phyloP scores from a whole-genome alignment of 2,113 vertebrate species.

The Clarias batrachus region DNA sequence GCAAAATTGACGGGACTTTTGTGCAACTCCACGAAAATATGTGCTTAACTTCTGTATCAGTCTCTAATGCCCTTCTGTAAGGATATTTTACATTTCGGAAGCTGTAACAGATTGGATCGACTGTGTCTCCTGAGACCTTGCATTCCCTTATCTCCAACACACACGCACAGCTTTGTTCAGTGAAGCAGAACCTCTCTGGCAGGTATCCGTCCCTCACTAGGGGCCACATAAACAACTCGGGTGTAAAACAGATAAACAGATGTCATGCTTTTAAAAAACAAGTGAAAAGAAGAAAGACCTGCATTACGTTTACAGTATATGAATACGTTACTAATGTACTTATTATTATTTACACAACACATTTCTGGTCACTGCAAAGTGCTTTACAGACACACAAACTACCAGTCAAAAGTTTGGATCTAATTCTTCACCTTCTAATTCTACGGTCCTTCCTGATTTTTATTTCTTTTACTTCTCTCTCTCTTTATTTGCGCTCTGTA shows the following conservation, averaged over 20 bases:
- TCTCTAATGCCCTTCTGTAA: too few species aligned
- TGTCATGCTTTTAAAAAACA: constrained; percentile 6
- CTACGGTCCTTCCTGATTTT: too few species aligned
- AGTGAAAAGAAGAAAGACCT: background rate
- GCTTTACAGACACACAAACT: background rate
- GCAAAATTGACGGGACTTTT: background rate
- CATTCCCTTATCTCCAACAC: constrained; percentile 10
- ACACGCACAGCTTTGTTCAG: background rate
- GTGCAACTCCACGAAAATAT: background rate
- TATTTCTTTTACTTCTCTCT: too few species aligned
- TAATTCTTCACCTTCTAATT: too few species aligned
- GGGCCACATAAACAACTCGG: constrained; percentile 2
- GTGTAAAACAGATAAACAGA: constrained; percentile 27
- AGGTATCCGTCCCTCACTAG: background rate
- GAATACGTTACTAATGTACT: background rate
- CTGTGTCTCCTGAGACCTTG: background rate
- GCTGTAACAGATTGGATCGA: constrained; percentile 29
- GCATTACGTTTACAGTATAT: background rate
- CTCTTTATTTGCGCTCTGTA: too few species aligned
- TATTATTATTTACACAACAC: background rate
- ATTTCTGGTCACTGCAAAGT: background rate
- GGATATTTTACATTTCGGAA: constrained; percentile 10
- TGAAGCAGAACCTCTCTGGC: constrained; percentile 26
- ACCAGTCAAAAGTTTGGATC: too few species aligned
- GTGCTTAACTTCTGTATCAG: background rate